phyloP scores from a whole-genome alignment of 2,113 vertebrate species.

The Protobothrops flavoviridis region DNA sequence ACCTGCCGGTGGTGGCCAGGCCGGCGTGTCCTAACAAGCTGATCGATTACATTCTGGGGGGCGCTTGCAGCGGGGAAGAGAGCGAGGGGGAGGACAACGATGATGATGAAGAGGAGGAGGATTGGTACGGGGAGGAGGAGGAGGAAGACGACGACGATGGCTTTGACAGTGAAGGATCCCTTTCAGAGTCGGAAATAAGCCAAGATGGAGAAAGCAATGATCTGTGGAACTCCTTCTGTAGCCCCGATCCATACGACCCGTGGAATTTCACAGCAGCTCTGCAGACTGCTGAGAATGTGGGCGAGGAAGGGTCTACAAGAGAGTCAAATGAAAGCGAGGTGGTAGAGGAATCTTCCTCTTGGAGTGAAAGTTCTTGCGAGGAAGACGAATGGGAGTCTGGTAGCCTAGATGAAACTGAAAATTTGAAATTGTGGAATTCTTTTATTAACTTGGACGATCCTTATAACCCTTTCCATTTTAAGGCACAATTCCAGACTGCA shows the following conservation, averaged over 20 bases:
- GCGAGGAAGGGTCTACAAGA: conserved; percentile 3
- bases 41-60: conserved; percentile 93
- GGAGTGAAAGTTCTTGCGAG: conserved; percentile 56
- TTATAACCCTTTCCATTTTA: conserved; percentile 89
- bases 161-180: conserved; percentile 83
- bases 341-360: conserved; percentile 32
- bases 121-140: background rate
- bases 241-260: conserved; percentile 84
- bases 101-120: conserved; percentile 60
- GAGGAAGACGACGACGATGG: conserved; percentile 75
- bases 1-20: background rate
- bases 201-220: conserved; percentile 68
- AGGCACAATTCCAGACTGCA: conserved; percentile 74
- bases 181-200: conserved; percentile 69
- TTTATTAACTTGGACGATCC: conserved; percentile 85
- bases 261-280: conserved; percentile 84
- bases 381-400: conserved; percentile 73
- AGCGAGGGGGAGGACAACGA: conserved; percentile 56
- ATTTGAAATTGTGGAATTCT: conserved; percentile 79
- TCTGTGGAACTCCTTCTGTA: conserved; percentile 82
- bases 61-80: conserved; percentile 76
- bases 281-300: conserved; percentile 59
- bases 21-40: conserved; percentile 82
- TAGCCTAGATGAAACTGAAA: conserved; percentile 81
- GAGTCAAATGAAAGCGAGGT: conserved; percentile 16